Percentiles rank a stretch among this genome's conserved stretches.
Conservation (phyloP, 2,113 vertebrate genomes). For the Nothobranchius kuhntae region DNA sequence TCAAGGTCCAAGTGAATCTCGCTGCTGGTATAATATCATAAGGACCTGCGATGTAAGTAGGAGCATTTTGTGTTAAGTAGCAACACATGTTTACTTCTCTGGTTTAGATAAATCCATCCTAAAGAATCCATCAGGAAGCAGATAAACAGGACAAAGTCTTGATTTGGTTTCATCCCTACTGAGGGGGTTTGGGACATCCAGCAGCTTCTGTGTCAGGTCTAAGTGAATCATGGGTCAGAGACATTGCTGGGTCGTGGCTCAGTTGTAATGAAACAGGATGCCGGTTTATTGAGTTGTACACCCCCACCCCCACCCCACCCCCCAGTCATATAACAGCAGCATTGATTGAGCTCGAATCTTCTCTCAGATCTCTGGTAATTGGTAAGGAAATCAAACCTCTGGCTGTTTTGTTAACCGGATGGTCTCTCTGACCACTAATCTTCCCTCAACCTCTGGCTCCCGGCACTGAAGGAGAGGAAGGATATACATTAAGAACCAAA, state of each 20-base stretch:
- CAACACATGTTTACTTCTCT: no score
- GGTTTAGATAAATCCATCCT: no score
- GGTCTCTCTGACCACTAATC: conserved; percentile 33
- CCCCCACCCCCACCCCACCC: not conserved
- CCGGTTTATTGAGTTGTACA: conserved; percentile 19
- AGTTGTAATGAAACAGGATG: conserved; percentile 37
- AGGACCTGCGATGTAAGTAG: no score
- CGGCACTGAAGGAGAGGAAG: conserved; percentile 59
- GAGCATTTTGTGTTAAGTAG: no score
- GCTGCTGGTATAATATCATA: no score
- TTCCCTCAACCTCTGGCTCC: conserved; percentile 14
- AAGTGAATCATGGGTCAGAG: conserved; percentile 10
- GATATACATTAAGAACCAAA: conserved; percentile 66
- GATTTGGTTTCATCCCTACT: no score
- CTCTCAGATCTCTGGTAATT: conserved; percentile 39
- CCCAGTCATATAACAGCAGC: conserved; percentile 29
- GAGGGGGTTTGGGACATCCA: not conserved
- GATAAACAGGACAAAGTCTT: no score
- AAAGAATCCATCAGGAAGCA: no score
- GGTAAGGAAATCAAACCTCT: conserved; percentile 41
- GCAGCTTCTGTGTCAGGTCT: not conserved
- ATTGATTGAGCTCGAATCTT: conserved; percentile 27
- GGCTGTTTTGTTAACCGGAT: conserved; percentile 56
- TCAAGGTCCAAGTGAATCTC: no score
- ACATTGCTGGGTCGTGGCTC: not conserved